Base-by-base conservation (phyloP, 2,888 invertebrate species). In the Folsomia manolachei region DNA sequence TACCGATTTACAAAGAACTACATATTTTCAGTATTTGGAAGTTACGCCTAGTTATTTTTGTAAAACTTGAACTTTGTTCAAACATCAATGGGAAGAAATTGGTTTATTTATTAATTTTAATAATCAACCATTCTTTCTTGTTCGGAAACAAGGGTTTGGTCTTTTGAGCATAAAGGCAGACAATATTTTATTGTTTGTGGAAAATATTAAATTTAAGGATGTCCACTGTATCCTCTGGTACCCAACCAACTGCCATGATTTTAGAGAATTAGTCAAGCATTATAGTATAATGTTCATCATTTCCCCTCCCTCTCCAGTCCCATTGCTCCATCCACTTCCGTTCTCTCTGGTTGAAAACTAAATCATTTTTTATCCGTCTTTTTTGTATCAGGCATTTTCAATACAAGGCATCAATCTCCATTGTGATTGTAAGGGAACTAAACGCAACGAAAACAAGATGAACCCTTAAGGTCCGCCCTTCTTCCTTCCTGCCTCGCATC, bases 381-480 rank as follows among this genome's bases (percentile, higher is more conserved):
- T 27, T 19, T 60, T 19, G 4, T 60, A 60, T 60, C 39, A 9
- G 14, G 4, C 7, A 7, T 14, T 4, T 19, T 56, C 56, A 56
- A 21, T 56, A 7, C 9, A 52, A 66, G 9, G 39, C 65, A 39
- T 66, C 65, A 66, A 66, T 66, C 65, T 66, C 27, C 21, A 25
- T 63, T 63, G 18, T 63, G 2, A n/a, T n/a, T n/a, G n/a, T n/a
- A n/a, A n/a, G n/a, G n/a, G n/a, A n/a, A n/a, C n/a, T n/a, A n/a
- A n/a, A n/a, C n/a, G n/a, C n/a, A n/a, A n/a, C n/a, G n/a, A n/a
- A n/a, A 23, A 63, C 26, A n/a, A 64, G 39, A 64, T 21, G 26
- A n/a, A 23, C 65, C 65, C 65, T 66, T 66, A 66, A 66, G 65
- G 52, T 66, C 65, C 65, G 65, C 65, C 65, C 39, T 25, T 25